Evolutionary conservation across 1,140 invertebrate species (phyloP), one percentile per base, ranked within the genome.

Genomic region (Heliothis subflexa): DNA sequence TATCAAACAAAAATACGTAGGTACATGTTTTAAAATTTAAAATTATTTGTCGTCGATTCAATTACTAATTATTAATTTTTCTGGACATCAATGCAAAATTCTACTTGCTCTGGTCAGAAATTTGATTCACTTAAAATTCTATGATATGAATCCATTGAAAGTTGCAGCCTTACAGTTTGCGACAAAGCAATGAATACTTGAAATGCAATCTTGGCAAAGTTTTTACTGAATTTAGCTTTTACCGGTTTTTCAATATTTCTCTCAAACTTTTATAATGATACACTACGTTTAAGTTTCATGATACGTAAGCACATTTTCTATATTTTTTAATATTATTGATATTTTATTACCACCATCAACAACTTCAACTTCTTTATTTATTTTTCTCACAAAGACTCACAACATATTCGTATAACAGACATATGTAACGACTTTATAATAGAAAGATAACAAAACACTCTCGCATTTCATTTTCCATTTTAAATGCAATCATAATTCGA

Each of bases 401-500:
- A 25, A 25, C 21, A 25, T 25, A 25, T 25, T 25, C 21, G 21
- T 25, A 25, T 25, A 25, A 25, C 21, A 25, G 21, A 25, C 21
- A 25, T 25, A 40, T 9, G 5, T 40, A 9, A 40, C 33, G 33
- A 40, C 5, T 9, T 40, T 40, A 40, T 18, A 66, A 66, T 66
- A 18, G n/a, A 66, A 66, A 66, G 62, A 66, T 66, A 66, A 66
- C 40, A 66, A 66, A 66, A 21, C 62, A 66, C 40, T 64, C 61
- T 45, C 62, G 40, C 28, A 14, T 47, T 66, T 66, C 62, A 47
- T 66, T 40, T n/a, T 16, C 18, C 62, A 66, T 66, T 66, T 66
- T 47, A 66, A 66, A 66, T 66, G 28, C 62, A 64, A 75, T 75
- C 59, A 75, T 64, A 75, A 75, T 75, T 75, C 12, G 49, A 64